These are phyloP conservation scores for Dolichallabes microphthalmus DNA, from an alignment of 2,113 vertebrate species.

Conservation along the genomic window DNA sequence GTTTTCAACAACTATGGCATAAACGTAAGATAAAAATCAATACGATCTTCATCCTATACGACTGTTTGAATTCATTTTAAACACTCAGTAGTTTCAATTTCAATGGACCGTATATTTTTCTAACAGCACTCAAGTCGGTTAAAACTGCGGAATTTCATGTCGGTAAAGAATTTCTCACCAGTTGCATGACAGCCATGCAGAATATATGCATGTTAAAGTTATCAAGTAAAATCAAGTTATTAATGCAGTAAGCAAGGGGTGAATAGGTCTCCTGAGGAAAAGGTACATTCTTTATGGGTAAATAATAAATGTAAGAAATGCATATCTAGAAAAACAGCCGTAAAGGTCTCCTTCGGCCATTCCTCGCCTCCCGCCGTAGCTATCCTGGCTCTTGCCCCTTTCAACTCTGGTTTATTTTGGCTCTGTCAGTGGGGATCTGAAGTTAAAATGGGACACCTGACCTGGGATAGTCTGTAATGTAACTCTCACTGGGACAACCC, in stretches of 20 bases:
- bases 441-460: slow-evolving; percentile 58
- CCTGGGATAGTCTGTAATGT: slow-evolving; percentile 53
- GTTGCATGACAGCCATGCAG: not conserved
- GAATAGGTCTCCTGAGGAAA: slow-evolving; percentile 40
- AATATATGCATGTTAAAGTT: not conserved
- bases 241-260: slow-evolving; percentile 27
- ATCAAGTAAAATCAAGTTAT: not conserved
- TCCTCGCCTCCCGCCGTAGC: slow-evolving; percentile 39
- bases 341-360: slow-evolving; percentile 43
- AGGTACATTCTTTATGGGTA: slow-evolving; percentile 45
- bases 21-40: slow-evolving; percentile 4
- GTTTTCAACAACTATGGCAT: not conserved
- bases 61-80: not conserved
- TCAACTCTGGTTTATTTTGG: slow-evolving; percentile 54
- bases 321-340: slow-evolving; percentile 52
- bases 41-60: not conserved
- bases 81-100: not conserved
- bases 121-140: not conserved
- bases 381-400: slow-evolving; percentile 39
- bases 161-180: not conserved
- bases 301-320: slow-evolving; percentile 57
- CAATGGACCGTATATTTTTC: not conserved
- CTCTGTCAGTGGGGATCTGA: slow-evolving; percentile 38
- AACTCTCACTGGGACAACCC: slow-evolving; percentile 43
- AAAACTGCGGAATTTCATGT: not conserved